A percentile compares a stretch with the other conserved stretches of the same genome.
phyloP scores from a whole-genome alignment of 2,888 invertebrate species.

The Erannis defoliaria region DNA sequence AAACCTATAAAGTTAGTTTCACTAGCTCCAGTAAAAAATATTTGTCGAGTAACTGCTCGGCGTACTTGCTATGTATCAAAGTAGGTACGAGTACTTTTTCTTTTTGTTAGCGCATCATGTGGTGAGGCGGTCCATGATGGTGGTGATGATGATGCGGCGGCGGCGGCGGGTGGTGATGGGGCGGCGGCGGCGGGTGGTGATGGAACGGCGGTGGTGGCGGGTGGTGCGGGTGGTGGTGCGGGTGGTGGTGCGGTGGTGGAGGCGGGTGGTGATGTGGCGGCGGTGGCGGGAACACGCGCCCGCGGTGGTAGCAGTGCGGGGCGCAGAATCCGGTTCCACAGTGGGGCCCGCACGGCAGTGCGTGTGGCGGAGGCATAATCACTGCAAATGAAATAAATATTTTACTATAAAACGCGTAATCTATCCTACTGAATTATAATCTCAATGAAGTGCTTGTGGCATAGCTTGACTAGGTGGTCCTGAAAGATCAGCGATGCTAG shows the following conservation, averaged over 20 bases:
- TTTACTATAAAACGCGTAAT: background rate
- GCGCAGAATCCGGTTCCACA: slow-evolving; percentile 66
- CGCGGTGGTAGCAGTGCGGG: slow-evolving; percentile 64
- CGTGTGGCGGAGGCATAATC: slow-evolving; percentile 69
- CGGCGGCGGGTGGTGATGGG: slow-evolving; percentile 34
- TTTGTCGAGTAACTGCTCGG: background rate
- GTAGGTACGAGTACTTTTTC: background rate
- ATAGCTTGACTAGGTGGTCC: too few species aligned
- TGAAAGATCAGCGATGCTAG: too few species aligned
- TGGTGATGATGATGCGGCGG: slow-evolving; percentile 39
- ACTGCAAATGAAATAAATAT: slow-evolving; percentile 46
- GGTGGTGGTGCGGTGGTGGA: slow-evolving; percentile 35
- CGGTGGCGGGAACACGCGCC: slow-evolving; percentile 40
- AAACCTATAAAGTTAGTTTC: background rate
- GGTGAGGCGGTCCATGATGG: slow-evolving; percentile 36
- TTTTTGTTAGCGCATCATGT: slow-evolving; percentile 29
- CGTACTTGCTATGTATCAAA: slow-evolving; percentile 1
- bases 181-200: slow-evolving; percentile 35
- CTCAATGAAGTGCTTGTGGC: too few species aligned
- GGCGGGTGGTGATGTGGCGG: slow-evolving; percentile 45
- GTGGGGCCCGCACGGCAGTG: slow-evolving; percentile 66
- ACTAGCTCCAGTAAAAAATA: background rate
- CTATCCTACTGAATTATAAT: background rate
- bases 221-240: slow-evolving; percentile 41
- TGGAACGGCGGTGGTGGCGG: slow-evolving; percentile 41